A percentile compares a stretch with the other conserved stretches of the same genome.
phyloP scores from a whole-genome alignment of 2,888 invertebrate genomes.

The Syritta pipiens region DNA sequence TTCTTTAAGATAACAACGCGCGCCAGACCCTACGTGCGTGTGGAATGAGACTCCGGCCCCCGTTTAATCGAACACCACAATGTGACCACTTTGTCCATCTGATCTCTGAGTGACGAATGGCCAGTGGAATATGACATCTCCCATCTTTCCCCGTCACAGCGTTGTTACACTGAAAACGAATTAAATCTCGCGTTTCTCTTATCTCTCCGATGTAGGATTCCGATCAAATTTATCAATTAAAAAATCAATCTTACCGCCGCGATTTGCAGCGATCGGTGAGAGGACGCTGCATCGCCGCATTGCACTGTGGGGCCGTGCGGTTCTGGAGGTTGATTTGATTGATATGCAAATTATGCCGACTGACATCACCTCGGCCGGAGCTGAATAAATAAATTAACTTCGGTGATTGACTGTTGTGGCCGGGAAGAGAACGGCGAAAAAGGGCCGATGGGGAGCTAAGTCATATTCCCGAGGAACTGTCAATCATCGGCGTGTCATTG shows the following conservation, averaged over 20 bases:
- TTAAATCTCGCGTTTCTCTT: constrained; percentile 63
- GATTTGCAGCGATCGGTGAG: constrained; percentile 53
- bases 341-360: constrained; percentile 66
- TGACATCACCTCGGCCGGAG: constrained; percentile 43
- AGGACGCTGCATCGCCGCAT: neutral
- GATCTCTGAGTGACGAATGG: constrained; percentile 56
- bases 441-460: neutral
- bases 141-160: neutral
- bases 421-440: neutral
- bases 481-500: constrained; percentile 39
- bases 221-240: constrained; percentile 67
- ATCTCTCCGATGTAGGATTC: constrained; percentile 57
- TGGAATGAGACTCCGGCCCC: no score
- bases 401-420: constrained; percentile 21
- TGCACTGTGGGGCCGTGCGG: no score
- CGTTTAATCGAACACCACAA: constrained; percentile 22
- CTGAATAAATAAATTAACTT: constrained; percentile 32
- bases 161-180: constrained; percentile 51
- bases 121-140: constrained; percentile 58
- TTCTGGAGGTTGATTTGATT: no score
- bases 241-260: constrained; percentile 65
- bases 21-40: no score
- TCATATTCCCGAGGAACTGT: constrained; percentile 42
- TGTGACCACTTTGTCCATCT: constrained; percentile 41
- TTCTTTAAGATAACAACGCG: constrained; percentile 61